Base-by-base conservation (phyloP, 2,113 vertebrate species). In the Caretta caretta region DNA sequence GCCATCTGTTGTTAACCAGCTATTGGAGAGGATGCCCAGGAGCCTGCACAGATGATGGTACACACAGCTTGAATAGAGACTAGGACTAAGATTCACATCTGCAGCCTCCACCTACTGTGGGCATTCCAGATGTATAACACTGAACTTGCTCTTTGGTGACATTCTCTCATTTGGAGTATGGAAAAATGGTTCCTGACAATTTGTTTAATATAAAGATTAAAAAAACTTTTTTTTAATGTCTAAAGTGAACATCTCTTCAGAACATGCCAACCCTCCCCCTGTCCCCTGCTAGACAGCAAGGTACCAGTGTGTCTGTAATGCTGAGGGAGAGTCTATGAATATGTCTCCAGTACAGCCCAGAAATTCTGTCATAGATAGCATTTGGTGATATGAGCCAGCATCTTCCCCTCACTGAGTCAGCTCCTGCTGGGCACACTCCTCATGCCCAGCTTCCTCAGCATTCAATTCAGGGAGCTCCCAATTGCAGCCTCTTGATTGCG, bases 381-480 rank as follows among this genome's bases (percentile, higher is more conserved):
- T 31, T 29, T 10, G 19, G 35, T 69, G 16, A 69, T 17, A 65
- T 17, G 31, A 69, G 8, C 62, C 62, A 69, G 62, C 31, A n/a
- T n/a, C 62, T 69, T n/a, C 65, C n/a, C 5, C n/a, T 72, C n/a
- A 20, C 19, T 22, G 65, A 10, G 65, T 9, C 35, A 38, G 16
- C 65, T 72, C n/a, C 20, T 72, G 17, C n/a, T 20, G 19, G 38
- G 9, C 19, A 20, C 65, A 11, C 4, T 56, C 50, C 31, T 29
- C 1, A 1, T n/a, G 48, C 62, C 78, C 20, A 1, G 0, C 49
- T 83, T 78, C 38, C 49, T 84, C 14, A 2, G 17, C 65, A 38
- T 72, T 38, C 65, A 38, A 22, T 72, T 5, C 10, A 72, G 65
- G 65, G n/a, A 22, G 9, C n/a, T 22, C n/a, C n/a, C n/a, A 38